A percentile compares a stretch with the other conserved stretches of the same genome.
These are phyloP conservation scores for Pyrocephalus nanus DNA, from an alignment of 2,797 vertebrate species.

Conservation along the genomic window DNA sequence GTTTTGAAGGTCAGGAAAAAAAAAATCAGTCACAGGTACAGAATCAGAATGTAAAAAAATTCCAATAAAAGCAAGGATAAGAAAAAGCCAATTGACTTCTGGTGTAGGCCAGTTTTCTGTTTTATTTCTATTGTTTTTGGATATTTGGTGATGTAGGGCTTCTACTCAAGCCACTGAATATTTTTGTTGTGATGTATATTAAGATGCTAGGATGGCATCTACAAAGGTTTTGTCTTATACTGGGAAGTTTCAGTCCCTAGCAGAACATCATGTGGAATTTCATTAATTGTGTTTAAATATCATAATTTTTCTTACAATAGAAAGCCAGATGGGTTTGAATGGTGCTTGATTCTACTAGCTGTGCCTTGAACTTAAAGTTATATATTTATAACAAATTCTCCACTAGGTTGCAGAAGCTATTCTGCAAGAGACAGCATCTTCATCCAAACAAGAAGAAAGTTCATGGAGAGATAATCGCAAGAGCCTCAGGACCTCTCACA, in stretches of 20 bases:
- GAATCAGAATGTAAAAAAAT: background rate
- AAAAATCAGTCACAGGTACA: background rate
- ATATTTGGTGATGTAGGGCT: background rate
- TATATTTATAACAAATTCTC: background rate
- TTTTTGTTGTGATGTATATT: background rate
- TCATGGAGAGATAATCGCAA: background rate
- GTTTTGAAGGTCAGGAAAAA: background rate
- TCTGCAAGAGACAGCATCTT: background rate
- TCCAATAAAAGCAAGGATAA: background rate
- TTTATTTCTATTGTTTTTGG: background rate
- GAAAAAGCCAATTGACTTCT: background rate
- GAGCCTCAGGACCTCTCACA: background rate
- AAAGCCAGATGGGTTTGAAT: background rate
- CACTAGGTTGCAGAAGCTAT: constrained; percentile 40
- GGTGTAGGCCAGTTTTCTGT: background rate
- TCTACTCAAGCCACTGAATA: background rate
- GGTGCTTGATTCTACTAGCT: background rate
- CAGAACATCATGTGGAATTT: background rate
- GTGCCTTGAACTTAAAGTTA: background rate
- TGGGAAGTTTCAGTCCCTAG: background rate
- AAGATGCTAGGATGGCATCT: background rate
- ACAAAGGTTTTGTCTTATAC: background rate
- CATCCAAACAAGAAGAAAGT: background rate
- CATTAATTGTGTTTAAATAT: background rate
- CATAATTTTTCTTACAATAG: background rate